Evolutionary conservation across 2,797 vertebrate species (phyloP).

Genomic region (Tragelaphus eurycerus): DNA sequence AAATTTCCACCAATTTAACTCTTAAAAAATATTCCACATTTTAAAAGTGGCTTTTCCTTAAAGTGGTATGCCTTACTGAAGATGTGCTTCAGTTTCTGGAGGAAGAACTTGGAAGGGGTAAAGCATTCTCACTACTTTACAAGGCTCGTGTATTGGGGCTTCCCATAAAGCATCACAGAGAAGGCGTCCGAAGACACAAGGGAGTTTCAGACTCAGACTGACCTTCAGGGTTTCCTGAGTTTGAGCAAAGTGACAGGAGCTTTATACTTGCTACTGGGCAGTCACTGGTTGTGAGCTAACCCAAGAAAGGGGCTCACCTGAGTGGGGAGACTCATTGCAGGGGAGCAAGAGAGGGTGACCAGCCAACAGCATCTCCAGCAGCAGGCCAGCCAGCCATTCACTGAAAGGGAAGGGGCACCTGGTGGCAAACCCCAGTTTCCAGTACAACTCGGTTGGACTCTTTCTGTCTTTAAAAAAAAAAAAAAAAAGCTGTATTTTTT

Average conservation of each 20-base stretch:
- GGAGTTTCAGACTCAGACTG: neutral
- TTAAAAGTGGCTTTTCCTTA: neutral
- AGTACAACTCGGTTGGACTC: neutral
- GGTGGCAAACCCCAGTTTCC: neutral
- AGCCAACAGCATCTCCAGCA: neutral
- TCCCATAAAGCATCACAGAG: neutral
- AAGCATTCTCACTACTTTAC: neutral
- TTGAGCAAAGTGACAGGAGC: neutral
- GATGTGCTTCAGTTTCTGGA: neutral
- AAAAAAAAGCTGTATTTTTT: neutral
- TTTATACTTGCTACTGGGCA: neutral
- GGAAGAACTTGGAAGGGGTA: neutral
- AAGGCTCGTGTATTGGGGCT: neutral
- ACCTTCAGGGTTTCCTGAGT: neutral
- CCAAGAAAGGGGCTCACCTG: neutral
- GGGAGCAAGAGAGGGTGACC: neutral
- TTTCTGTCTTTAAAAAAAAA: neutral
- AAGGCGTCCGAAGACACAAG: neutral
- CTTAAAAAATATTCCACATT: neutral
- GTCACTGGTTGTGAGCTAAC: neutral
- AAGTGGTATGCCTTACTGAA: neutral
- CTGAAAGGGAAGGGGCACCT: neutral
- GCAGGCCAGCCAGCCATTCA: neutral
- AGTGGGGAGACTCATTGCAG: too few relatives aligned
- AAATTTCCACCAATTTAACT: neutral